phyloP scores from a whole-genome alignment of 2,797 vertebrate genomes.

The Danionella dracula region DNA sequence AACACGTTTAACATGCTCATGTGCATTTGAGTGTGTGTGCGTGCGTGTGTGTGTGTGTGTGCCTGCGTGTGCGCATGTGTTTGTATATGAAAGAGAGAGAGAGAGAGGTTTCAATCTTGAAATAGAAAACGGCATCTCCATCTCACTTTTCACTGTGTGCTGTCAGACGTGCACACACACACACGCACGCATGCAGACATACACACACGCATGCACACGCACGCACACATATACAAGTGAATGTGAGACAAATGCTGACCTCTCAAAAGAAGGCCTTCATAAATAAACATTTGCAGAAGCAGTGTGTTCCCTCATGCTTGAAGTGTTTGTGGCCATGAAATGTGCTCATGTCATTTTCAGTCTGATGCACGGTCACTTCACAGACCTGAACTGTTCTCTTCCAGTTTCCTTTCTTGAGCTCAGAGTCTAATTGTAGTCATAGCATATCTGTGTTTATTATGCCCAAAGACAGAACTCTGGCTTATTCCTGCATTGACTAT shows the following conservation, averaged over 20 bases:
- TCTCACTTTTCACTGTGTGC: constrained; percentile 39
- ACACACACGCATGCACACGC: background rate
- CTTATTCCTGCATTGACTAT: too few species aligned
- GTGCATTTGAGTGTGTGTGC: too few species aligned
- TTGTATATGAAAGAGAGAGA: too few species aligned
- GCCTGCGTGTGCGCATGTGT: too few species aligned
- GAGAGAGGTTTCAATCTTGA: constrained; percentile 35
- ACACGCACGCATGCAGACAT: too few species aligned
- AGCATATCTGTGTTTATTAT: background rate
- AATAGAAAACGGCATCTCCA: constrained; percentile 47
- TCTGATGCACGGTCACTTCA: constrained; percentile 12
- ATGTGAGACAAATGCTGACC: constrained; percentile 9
- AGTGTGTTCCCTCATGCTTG: constrained; percentile 9
- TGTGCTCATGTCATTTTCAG: background rate
- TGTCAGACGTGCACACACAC: constrained; percentile 14
- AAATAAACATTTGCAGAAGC: constrained; percentile 20
- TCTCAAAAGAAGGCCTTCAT: constrained; percentile 16
- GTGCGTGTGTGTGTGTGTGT: too few species aligned
- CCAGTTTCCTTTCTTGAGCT: background rate
- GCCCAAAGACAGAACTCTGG: too few species aligned
- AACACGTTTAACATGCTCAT: too few species aligned
- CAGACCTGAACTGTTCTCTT: constrained; percentile 11
- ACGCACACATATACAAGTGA: background rate
- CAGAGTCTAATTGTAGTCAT: background rate
- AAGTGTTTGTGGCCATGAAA: background rate